phyloP scores from a whole-genome alignment of 2,797 vertebrate species.

The Distichodus sexfasciatus region DNA sequence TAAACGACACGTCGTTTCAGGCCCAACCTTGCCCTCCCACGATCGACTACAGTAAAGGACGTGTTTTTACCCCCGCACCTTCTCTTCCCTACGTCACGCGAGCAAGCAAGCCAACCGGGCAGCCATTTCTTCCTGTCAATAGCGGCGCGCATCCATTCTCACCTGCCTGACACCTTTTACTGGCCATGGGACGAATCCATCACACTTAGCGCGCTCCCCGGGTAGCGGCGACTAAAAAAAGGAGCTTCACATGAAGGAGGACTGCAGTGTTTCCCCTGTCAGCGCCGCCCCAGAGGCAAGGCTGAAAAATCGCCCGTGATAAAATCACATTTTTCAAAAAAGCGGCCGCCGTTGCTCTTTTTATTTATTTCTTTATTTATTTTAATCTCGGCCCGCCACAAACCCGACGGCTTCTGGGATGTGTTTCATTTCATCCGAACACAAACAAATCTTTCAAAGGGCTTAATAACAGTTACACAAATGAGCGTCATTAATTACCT shows the following conservation, averaged over 20 bases:
- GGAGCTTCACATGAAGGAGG: slow-evolving; percentile 91
- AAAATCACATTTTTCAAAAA: slow-evolving; percentile 99
- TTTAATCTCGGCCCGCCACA: slow-evolving; percentile 92
- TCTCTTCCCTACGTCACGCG: slow-evolving; percentile 22
- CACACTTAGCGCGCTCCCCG: slow-evolving; percentile 90
- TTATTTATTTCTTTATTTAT: no score
- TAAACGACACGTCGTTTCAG: not conserved
- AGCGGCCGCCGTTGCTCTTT: slow-evolving; percentile 87
- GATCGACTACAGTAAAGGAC: slow-evolving; percentile 47
- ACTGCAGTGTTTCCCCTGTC: slow-evolving; percentile 92
- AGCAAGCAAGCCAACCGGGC: slow-evolving; percentile 72
- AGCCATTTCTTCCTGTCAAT: slow-evolving; percentile 79
- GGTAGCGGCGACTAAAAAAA: slow-evolving; percentile 86
- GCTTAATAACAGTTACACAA: slow-evolving; percentile 90
- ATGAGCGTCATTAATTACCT: slow-evolving; percentile 89
- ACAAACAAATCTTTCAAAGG: slow-evolving; percentile 86
- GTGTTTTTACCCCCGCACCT: slow-evolving; percentile 11
- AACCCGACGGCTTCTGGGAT: slow-evolving; percentile 89
- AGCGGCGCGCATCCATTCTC: slow-evolving; percentile 82
- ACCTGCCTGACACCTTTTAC: slow-evolving; percentile 88
- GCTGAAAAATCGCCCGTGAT: slow-evolving; percentile 93
- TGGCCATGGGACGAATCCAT: slow-evolving; percentile 93
- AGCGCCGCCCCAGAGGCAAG: slow-evolving; percentile 83
- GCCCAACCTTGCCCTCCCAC: slow-evolving; percentile 2
- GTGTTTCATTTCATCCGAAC: slow-evolving; percentile 85